Conservation (phyloP, 2,113 vertebrate genomes). For the Panthera leo region DNA sequence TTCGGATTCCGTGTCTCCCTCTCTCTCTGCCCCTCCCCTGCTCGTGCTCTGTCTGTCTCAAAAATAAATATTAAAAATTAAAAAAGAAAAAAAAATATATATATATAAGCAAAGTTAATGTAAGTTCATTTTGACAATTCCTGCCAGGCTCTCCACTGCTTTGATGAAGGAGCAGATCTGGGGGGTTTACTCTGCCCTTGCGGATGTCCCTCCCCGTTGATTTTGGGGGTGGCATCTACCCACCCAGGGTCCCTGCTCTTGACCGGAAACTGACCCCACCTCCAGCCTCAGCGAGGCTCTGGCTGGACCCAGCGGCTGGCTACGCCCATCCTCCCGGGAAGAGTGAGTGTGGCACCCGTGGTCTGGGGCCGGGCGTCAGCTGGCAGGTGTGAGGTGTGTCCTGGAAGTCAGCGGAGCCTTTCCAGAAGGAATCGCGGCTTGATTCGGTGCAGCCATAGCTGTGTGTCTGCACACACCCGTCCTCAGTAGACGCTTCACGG, state of each 20-base stretch:
- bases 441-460: rapidly evolving
- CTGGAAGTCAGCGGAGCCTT: too few species aligned
- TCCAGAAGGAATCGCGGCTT: rapidly evolving
- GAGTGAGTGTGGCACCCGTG: rapidly evolving
- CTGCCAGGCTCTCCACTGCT: too few species aligned
- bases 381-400: rapidly evolving
- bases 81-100: too few species aligned
- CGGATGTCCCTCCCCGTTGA: neutral
- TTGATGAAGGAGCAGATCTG: neutral
- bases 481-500: rapidly evolving
- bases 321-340: too few species aligned
- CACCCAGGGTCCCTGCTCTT: neutral
- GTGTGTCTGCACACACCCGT: neutral
- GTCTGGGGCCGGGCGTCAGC: too few species aligned
- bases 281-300: neutral
- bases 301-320: neutral
- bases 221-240: neutral
- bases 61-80: too few species aligned
- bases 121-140: too few species aligned
- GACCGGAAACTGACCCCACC: neutral
- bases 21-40: too few species aligned
- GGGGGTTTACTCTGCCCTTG: neutral
- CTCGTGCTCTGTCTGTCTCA: too few species aligned
- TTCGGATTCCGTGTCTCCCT: too few species aligned
- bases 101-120: too few species aligned